Conservation (phyloP, 92 coral and sea anemone genomes). For the Zoanthus gigantus region DNA sequence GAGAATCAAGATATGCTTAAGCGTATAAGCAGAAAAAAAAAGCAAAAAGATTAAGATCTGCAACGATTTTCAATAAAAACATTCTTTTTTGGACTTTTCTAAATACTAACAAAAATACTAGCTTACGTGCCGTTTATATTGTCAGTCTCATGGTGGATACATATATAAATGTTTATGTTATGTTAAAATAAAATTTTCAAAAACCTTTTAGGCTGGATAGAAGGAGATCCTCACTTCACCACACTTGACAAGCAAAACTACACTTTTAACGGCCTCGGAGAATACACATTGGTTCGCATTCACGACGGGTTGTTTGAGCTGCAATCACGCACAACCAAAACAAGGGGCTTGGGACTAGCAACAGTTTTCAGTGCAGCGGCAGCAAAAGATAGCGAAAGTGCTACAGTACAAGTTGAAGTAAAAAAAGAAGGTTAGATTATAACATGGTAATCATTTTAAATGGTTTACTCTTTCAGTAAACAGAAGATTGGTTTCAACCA, state of each 20-base stretch:
- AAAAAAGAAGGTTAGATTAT: slow-evolving; percentile 28
- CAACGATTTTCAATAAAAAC: too few species aligned
- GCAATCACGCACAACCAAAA: slow-evolving; percentile 78
- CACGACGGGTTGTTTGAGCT: slow-evolving; percentile 75
- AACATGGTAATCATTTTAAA: not conserved
- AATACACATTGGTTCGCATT: slow-evolving; percentile 71
- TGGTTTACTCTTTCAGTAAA: not conserved
- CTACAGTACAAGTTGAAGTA: slow-evolving; percentile 60
- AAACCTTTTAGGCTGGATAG: slow-evolving; percentile 52
- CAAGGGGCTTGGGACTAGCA: slow-evolving; percentile 69
- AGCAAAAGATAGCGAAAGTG: slow-evolving; percentile 56
- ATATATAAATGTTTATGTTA: too few species aligned
- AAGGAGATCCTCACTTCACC: slow-evolving; percentile 87
- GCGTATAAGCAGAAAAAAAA: too few species aligned
- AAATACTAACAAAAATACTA: too few species aligned
- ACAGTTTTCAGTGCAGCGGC: slow-evolving; percentile 74
- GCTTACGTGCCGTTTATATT: too few species aligned
- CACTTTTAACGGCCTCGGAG: slow-evolving; percentile 91
- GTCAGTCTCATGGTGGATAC: too few species aligned
- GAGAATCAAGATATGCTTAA: too few species aligned
- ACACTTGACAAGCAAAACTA: slow-evolving; percentile 64
- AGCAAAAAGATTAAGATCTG: too few species aligned
- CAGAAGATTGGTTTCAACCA: not conserved
- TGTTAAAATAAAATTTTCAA: not conserved
- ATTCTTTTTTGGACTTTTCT: too few species aligned